Conservation (phyloP, 2,797 vertebrate species). For the Tokudaia muenninki region DNA sequence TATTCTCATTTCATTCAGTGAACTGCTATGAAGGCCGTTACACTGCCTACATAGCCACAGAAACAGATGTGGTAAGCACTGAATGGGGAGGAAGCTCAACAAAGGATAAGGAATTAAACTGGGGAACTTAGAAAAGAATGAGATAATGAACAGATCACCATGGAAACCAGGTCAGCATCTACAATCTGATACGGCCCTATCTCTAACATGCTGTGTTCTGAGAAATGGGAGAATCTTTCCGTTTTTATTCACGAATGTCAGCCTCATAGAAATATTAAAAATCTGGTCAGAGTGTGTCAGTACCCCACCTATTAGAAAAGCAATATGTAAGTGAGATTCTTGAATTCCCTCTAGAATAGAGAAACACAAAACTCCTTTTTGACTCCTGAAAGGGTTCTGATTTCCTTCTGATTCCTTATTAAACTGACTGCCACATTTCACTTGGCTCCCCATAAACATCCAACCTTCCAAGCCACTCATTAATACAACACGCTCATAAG, state of each 20-base stretch:
- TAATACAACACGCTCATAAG: constrained; percentile 46
- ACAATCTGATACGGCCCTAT: constrained; percentile 73
- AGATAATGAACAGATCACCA: constrained; percentile 82
- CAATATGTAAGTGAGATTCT: constrained; percentile 54
- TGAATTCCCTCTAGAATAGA: constrained; percentile 56
- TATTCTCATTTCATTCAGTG: constrained; percentile 74
- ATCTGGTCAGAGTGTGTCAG: constrained; percentile 47
- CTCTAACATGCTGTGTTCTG: constrained; percentile 61
- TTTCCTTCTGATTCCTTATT: constrained; percentile 70
- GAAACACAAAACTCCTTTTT: constrained; percentile 52
- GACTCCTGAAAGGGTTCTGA: constrained; percentile 64
- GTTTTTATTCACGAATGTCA: constrained; percentile 61
- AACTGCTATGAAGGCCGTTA: constrained; percentile 82
- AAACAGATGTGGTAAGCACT: constrained; percentile 80
- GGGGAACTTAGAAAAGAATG: constrained; percentile 80
- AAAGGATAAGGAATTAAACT: constrained; percentile 84
- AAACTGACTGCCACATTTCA: constrained; percentile 67
- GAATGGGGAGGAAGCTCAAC: constrained; percentile 84
- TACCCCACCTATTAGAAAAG: constrained; percentile 50
- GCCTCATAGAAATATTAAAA: constrained; percentile 71
- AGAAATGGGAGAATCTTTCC: constrained; percentile 75
- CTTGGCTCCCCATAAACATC: constrained; percentile 66
- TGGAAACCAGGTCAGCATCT: constrained; percentile 84
- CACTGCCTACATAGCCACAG: constrained; percentile 81
- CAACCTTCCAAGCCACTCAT: constrained; percentile 32